Percentiles rank a stretch among this genome's conserved stretches.
Conservation (phyloP, 2,888 invertebrate genomes). For the Lumbricus terrestris region DNA sequence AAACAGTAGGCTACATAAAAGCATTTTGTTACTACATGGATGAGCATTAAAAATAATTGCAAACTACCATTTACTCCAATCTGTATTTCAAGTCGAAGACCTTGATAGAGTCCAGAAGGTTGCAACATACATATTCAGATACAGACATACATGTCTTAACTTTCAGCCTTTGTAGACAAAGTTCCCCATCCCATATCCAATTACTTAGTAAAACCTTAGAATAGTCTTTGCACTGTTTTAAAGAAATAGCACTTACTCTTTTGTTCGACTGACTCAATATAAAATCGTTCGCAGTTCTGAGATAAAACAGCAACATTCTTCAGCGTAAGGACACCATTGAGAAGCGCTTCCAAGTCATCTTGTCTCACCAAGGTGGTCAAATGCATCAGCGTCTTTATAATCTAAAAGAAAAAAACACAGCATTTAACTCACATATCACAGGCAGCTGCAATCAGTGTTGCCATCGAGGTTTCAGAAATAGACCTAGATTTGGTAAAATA, state of each 20-base stretch:
- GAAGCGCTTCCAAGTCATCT: constrained; percentile 64
- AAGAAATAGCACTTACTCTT: constrained; percentile 5
- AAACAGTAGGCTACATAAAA: too few species aligned
- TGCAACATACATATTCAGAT: too few species aligned
- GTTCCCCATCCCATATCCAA: neutral
- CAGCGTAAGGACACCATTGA: neutral
- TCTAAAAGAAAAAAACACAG: neutral
- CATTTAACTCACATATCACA: neutral
- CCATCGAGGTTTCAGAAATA: too few species aligned
- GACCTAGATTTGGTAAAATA: too few species aligned
- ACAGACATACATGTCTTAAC: neutral
- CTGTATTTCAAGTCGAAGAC: too few species aligned
- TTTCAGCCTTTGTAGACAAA: neutral
- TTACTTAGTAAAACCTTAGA: neutral
- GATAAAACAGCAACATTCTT: neutral
- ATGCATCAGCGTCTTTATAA: constrained; percentile 69
- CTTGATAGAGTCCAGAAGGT: too few species aligned
- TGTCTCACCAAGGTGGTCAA: constrained; percentile 66
- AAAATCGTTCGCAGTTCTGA: neutral
- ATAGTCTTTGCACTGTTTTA: neutral
- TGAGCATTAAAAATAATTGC: too few species aligned
- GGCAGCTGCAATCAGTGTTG: too few species aligned
- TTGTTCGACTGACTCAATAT: neutral
- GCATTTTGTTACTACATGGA: too few species aligned
- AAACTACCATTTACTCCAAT: too few species aligned